Evolutionary conservation across 2,797 vertebrate species (phyloP), one percentile per base, ranked within the genome.

Genomic region (Huso huso): DNA sequence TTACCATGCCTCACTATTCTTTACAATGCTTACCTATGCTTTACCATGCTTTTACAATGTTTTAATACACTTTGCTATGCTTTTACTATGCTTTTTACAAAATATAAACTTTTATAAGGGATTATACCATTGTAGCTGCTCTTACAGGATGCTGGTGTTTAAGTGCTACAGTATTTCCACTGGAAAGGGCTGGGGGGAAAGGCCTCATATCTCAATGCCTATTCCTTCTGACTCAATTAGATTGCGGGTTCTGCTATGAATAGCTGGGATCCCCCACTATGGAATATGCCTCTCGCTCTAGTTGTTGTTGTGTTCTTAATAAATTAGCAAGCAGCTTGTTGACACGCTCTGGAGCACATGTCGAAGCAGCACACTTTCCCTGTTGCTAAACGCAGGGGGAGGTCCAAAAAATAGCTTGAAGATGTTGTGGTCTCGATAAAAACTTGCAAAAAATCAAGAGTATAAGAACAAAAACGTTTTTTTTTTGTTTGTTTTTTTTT

Each of bases 301-400:
- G 61, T 61, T 50, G 7, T 4, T 23, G 61, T 18, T 62, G 61
- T 62, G 37, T 10, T 37, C 61, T 62, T 37, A 62, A 62, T 59
- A 68, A 68, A 62, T 48, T 48, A 63, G 64, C 64, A 51, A 60
- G 59, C 67, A 63, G 48, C 67, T 51, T 66, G 61, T 71, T 60
- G 64, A 59, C 67, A 61, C 48, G 49, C 53, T 52, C 13, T 18
- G 49, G 9, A 62, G 60, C 50, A 62, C 66, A 37, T 51, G 59
- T 18, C 5, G 49, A 50, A 52, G 50, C 65, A 49, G 11, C 49
- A 51, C 53, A 60, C 51, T 11, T 15, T 59, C 66, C 57, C 48
- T 48, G 51, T 51, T 57, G 52, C 48, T 52, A 51, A 55, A 15
- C 61, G 48, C 51, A 8, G 62, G 67, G 61, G 64, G 49, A 49